Evolutionary conservation across 2,888 invertebrate species (phyloP), one percentile per base, ranked within the genome.

Genomic region (Nomada fabriciana): DNA sequence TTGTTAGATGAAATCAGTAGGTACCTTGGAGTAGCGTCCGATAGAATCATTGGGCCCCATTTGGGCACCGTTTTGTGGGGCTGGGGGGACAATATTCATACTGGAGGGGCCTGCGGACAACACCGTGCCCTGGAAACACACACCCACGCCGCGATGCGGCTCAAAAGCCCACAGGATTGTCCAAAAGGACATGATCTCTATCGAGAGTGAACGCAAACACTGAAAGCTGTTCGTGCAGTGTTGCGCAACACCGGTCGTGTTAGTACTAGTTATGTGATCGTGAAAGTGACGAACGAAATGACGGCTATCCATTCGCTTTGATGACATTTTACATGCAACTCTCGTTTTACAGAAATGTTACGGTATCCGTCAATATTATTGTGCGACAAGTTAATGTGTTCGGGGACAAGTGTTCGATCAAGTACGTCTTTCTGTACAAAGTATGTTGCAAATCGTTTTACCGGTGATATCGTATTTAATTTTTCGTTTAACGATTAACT

Each of bases 91-190:
- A 87, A 86, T 84, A 90, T 89, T 88, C 88, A 90, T 90, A 88
- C 89, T 89, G 87, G 89, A 89, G 83, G 89, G 89, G 83, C 84
- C 89, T 77, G 86, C 88, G 87, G 89, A 86, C 86, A 90, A 86
- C 89, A 84, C 88, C 88, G 85, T 88, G 86, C 88, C 88, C 89
- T 89, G 89, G 89, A 90, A 89, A 90, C 89, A 89, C 84, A 88
- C 88, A 89, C 89, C 89, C 89, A 80, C 83, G 85, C 89, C 89
- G 85, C 82, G 82, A 80, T 81, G 85, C 89, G 86, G 89, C 89
- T 89, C 84, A 85, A 68, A 89, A 85, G 81, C 76, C 87, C 82
- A 68, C 59, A 79, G 79, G 80, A 89, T 89, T 76, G 82, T 69
- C 77, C 76, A 50, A 43, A 76, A 60, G 73, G 79, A 76, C 82